Evolutionary conservation across 1,140 invertebrate species (phyloP).

Genomic region (Helicoverpa zea): DNA sequence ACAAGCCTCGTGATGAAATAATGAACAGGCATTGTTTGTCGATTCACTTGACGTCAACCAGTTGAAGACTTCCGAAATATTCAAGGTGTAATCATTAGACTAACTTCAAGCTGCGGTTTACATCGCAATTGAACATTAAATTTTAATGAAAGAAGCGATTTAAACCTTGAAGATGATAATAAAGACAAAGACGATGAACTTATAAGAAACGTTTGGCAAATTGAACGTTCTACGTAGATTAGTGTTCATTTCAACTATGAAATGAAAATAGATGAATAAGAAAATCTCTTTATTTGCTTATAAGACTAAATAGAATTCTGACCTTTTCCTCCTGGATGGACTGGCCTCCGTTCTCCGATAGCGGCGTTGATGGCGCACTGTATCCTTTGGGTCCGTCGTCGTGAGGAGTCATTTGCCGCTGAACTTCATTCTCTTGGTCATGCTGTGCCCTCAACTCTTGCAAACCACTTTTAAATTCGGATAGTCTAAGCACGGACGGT

Average conservation of each 20-base stretch:
- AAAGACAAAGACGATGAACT: background rate
- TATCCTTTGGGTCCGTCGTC: conserved; percentile 84
- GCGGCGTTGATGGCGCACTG: conserved; percentile 89
- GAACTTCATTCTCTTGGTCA: conserved; percentile 82
- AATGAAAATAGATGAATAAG: background rate
- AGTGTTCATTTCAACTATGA: background rate
- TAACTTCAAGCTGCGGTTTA: conserved; percentile 1
- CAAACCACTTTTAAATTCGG: conserved; percentile 84
- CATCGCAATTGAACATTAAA: background rate
- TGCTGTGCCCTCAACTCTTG: conserved; percentile 80
- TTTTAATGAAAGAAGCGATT: background rate
- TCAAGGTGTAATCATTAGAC: conserved; percentile 27
- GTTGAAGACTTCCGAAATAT: conserved; percentile 52
- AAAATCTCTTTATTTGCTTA: background rate
- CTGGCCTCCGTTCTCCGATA: conserved; percentile 88
- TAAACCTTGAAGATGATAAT: background rate
- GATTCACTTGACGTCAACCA: conserved; percentile 44
- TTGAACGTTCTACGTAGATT: background rate
- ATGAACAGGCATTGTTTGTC: conserved; percentile 71
- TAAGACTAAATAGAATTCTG: conserved; percentile 56
- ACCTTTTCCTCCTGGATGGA: conserved; percentile 88
- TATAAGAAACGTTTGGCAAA: background rate
- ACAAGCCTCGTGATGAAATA: conserved; percentile 71
- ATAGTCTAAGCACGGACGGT: conserved; percentile 84
- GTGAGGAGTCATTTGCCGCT: conserved; percentile 81